Conservation (phyloP, 2,797 vertebrate genomes). For the Microctenopoma stevenorrisi region DNA sequence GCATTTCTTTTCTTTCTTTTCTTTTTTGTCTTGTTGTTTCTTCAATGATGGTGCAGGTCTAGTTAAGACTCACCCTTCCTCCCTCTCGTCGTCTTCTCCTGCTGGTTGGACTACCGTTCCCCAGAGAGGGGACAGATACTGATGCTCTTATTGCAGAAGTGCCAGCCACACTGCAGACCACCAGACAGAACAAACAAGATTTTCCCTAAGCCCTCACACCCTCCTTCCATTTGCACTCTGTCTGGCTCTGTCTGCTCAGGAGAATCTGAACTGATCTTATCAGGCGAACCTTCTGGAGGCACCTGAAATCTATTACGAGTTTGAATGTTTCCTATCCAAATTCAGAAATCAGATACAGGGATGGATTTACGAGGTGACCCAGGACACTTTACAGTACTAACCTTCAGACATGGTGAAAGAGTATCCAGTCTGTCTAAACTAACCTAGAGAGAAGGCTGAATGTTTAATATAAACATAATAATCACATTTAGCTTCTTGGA, state of each 20-base stretch:
- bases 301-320: slow-evolving; percentile 59
- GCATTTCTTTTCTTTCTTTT: not conserved
- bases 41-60: slow-evolving; percentile 41
- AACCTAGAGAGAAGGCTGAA: not conserved
- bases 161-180: slow-evolving; percentile 46
- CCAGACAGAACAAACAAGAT: slow-evolving; percentile 65
- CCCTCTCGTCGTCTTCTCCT: slow-evolving; percentile 25
- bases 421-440: not conserved
- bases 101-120: slow-evolving; percentile 26
- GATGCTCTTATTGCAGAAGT: slow-evolving; percentile 39
- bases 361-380: slow-evolving; percentile 49
- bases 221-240: slow-evolving; percentile 34
- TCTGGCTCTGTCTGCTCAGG: slow-evolving; percentile 46
- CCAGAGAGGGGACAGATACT: slow-evolving; percentile 40
- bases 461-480: not conserved
- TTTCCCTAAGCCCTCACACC: slow-evolving; percentile 53
- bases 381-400: slow-evolving; percentile 19
- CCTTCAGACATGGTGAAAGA: slow-evolving; percentile 24
- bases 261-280: slow-evolving; percentile 65
- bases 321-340: slow-evolving; percentile 60
- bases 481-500: not conserved
- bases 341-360: slow-evolving; percentile 57
- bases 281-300: slow-evolving; percentile 54
- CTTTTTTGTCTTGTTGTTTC: slow-evolving; percentile 14
- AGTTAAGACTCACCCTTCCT: slow-evolving; percentile 26